Conservation (phyloP, 2,113 vertebrate genomes). For the Gila orcuttii region DNA sequence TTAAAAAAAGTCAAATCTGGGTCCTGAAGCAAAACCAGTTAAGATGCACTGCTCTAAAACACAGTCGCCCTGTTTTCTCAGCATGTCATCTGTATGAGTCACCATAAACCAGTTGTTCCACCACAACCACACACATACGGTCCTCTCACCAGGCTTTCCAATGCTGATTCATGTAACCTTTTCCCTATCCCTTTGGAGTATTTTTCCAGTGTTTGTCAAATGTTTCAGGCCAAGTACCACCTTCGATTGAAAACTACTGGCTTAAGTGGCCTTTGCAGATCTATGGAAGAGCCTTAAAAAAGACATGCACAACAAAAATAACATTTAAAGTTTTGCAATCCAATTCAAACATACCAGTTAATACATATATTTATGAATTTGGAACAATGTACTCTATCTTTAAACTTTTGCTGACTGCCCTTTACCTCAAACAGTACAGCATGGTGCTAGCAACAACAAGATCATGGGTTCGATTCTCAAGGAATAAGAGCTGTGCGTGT, state of each 20-base stretch:
- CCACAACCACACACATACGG: not conserved
- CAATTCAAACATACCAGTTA: too few species aligned
- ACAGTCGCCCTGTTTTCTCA: constrained; percentile 1
- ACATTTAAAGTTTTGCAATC: too few species aligned
- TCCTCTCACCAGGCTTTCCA: not conserved
- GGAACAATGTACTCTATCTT: too few species aligned
- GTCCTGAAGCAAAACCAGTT: not conserved
- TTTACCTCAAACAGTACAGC: too few species aligned
- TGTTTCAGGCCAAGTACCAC: not conserved
- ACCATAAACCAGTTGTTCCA: constrained; percentile 7
- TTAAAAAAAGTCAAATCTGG: not conserved
- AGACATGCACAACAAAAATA: too few species aligned
- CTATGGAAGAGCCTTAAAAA: too few species aligned
- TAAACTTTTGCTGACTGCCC: too few species aligned
- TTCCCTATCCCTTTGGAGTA: not conserved
- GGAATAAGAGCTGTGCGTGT: too few species aligned
- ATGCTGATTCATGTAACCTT: constrained; percentile 12
- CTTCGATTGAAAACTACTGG: not conserved
- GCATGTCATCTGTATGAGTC: constrained; percentile 13
- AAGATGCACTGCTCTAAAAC: not conserved
- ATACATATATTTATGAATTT: too few species aligned
- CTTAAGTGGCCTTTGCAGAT: not conserved
- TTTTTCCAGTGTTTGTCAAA: not conserved
- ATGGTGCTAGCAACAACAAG: too few species aligned
- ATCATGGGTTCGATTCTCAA: too few species aligned